Evolutionary conservation across 2,888 invertebrate genomes (phyloP).

Genomic region (Glyphotaelius pellucidus): DNA sequence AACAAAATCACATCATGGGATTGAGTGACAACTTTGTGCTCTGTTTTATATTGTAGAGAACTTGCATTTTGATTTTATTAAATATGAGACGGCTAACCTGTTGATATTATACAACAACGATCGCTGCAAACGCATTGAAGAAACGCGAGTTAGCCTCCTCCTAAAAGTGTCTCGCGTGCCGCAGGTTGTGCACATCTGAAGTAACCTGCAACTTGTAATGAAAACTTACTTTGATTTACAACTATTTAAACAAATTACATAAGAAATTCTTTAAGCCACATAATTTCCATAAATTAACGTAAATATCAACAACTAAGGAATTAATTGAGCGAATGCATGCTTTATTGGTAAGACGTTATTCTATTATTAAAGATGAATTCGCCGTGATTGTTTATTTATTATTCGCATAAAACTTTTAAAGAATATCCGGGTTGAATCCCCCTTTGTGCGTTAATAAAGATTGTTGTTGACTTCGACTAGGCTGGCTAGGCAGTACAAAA

Average conservation of each 20-base stretch:
- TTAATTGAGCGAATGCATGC: background rate
- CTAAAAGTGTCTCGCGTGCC: background rate
- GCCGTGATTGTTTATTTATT: background rate
- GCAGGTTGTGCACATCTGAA: background rate
- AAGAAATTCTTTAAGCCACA: background rate
- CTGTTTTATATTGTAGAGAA: too few species aligned
- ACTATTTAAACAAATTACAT: background rate
- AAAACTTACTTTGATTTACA: background rate
- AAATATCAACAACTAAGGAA: background rate
- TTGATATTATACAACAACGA: background rate
- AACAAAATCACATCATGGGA: too few species aligned
- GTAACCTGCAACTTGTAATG: background rate
- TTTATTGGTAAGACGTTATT: background rate
- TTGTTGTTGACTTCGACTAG: background rate
- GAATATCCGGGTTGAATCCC: too few species aligned
- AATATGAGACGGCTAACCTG: too few species aligned
- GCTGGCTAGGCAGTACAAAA: background rate
- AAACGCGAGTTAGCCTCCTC: background rate
- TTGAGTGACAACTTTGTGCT: too few species aligned
- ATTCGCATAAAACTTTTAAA: background rate
- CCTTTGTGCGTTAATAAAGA: background rate
- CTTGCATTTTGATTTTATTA: too few species aligned
- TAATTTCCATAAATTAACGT: background rate
- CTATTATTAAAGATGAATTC: background rate
- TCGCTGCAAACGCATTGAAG: background rate